These are phyloP conservation scores for Cranoglanis bouderius DNA, from an alignment of 2,113 vertebrate genomes.

Conservation along the genomic window DNA sequence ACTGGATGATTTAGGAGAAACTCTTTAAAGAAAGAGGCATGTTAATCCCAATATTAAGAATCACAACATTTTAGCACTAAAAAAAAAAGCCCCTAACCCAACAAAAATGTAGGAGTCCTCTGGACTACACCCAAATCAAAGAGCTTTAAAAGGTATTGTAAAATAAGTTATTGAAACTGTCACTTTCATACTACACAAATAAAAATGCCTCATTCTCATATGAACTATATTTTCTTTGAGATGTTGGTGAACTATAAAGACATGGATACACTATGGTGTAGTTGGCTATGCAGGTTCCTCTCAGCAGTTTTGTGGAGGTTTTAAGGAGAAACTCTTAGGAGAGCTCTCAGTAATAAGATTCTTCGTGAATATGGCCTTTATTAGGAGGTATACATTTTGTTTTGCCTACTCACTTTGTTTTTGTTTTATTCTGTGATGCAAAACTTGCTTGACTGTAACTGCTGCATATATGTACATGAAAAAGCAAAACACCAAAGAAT, in stretches of 20 bases:
- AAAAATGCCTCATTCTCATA: not conserved
- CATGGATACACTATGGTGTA: not conserved
- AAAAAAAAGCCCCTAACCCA: too few relatives aligned
- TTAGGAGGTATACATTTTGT: not conserved
- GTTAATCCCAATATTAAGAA: not conserved
- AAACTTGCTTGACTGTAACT: not conserved
- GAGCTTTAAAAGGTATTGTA: not conserved
- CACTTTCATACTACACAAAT: not conserved
- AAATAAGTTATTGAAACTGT: not conserved
- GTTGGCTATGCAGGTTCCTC: not conserved
- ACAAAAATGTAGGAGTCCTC: not conserved
- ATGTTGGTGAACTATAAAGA: not conserved
- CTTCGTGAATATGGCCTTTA: not conserved
- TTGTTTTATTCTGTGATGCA: not conserved
- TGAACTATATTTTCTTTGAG: not conserved
- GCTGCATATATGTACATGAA: not conserved
- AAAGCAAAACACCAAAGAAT: conserved; percentile 41
- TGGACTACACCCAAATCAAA: not conserved
- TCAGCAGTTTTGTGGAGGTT: not conserved
- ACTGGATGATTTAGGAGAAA: not conserved
- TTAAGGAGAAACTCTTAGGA: not conserved
- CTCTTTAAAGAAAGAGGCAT: not conserved
- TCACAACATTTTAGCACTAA: not conserved
- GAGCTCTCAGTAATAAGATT: not conserved
- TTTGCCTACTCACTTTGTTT: not conserved